Conservation (phyloP, 2,113 vertebrate genomes). For the Gobio gobio region DNA sequence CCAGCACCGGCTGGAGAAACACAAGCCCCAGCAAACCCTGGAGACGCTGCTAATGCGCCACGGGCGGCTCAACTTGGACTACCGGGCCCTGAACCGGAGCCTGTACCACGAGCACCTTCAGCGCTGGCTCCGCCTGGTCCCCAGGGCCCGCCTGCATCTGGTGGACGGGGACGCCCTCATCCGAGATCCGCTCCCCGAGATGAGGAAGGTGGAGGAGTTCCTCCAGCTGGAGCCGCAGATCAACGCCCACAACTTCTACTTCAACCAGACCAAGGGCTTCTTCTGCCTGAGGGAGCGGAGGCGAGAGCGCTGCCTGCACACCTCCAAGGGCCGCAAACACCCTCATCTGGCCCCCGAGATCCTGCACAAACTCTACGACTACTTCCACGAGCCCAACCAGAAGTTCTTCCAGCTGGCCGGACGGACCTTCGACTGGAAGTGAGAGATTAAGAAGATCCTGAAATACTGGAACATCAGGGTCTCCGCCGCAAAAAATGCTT, state of each 20-base stretch:
- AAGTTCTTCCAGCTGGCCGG: conserved; percentile 94
- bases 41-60: conserved; percentile 87
- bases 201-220: conserved; percentile 91
- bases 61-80: conserved; percentile 86
- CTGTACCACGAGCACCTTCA: conserved; percentile 91
- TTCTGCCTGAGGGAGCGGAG: conserved; percentile 91
- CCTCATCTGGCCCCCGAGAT: conserved; percentile 84
- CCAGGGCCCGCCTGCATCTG: conserved; percentile 83
- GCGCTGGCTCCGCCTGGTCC: conserved; percentile 92
- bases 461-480: too few relatives aligned
- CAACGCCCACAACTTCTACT: conserved; percentile 94
- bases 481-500: too few relatives aligned
- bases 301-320: conserved; percentile 89
- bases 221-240: conserved; percentile 88
- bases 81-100: conserved; percentile 97
- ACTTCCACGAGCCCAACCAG: conserved; percentile 92
- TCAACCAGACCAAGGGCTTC: conserved; percentile 96
- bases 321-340: conserved; percentile 93
- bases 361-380: conserved; percentile 86
- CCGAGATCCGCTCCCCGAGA: conserved; percentile 90
- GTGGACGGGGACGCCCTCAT: conserved; percentile 94
- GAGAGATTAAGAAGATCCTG: conserved; percentile 30
- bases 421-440: conserved; percentile 93
- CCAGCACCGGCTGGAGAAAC: conserved; percentile 93
- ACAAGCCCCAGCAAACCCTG: conserved; percentile 87